Evolutionary conservation across 2,113 vertebrate genomes (phyloP).

Genomic region (Ciconia stormi): DNA sequence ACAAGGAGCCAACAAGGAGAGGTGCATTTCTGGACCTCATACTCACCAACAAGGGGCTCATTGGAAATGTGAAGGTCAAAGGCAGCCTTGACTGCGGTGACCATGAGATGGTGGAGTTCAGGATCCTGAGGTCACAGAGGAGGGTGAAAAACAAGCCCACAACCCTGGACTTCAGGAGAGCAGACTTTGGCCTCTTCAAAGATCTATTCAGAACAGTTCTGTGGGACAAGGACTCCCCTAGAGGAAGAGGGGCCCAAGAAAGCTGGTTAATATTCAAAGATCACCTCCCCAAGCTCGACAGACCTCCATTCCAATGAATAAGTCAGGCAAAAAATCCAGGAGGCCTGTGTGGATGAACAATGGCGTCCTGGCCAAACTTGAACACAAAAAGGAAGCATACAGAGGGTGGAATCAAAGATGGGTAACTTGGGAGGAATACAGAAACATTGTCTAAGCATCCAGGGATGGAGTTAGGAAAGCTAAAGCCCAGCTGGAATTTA

Average conservation of each 20-base stretch:
- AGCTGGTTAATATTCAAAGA: neutral
- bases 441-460: neutral
- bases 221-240: neutral
- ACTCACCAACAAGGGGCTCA: rapidly evolving
- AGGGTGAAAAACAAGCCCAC: neutral
- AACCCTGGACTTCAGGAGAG: neutral
- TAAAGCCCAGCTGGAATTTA: neutral
- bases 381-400: neutral
- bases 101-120: neutral
- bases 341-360: neutral
- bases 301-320: neutral
- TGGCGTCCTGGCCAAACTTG: neutral
- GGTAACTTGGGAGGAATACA: neutral
- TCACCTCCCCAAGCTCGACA: neutral
- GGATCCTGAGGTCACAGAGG: neutral
- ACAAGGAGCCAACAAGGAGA: neutral
- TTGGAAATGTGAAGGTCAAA: neutral
- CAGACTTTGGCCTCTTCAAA: neutral
- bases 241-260: neutral
- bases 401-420: neutral
- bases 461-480: neutral
- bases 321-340: neutral
- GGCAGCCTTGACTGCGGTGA: neutral
- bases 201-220: neutral
- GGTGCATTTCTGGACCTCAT: neutral